Percentiles rank a stretch among this genome's conserved stretches.
phyloP scores from a whole-genome alignment of 2,888 invertebrate genomes.

The Pyrrhia umbra region DNA sequence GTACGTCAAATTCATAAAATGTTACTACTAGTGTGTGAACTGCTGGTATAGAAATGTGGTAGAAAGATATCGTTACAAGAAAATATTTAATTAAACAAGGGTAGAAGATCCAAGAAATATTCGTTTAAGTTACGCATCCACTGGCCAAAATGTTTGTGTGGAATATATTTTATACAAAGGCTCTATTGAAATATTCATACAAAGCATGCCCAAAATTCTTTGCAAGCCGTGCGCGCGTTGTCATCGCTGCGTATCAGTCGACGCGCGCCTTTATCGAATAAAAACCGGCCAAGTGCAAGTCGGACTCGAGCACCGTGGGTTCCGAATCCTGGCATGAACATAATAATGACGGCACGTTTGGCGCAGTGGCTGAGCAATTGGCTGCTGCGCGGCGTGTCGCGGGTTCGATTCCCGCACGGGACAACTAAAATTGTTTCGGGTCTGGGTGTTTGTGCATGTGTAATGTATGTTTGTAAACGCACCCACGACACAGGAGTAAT shows the following conservation, averaged over 20 bases:
- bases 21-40: background rate
- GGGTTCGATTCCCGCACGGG: too few relatives aligned
- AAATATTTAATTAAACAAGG: background rate
- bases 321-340: too few relatives aligned
- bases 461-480: too few relatives aligned
- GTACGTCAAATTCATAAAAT: background rate
- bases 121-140: background rate
- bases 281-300: too few relatives aligned
- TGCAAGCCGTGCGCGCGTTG: background rate
- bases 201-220: background rate
- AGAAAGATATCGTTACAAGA: background rate
- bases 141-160: background rate
- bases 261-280: background rate
- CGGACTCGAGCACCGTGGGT: too few relatives aligned
- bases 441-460: too few relatives aligned
- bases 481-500: too few relatives aligned
- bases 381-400: too few relatives aligned
- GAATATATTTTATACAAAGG: background rate
- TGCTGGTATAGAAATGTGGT: background rate
- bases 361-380: too few relatives aligned
- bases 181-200: constrained; percentile 1
- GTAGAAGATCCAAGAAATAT: background rate
- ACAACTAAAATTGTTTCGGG: too few relatives aligned
- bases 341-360: too few relatives aligned
- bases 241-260: constrained; percentile 1